Conservation (phyloP, 1,140 invertebrate genomes). For the Drosophila funebris region DNA sequence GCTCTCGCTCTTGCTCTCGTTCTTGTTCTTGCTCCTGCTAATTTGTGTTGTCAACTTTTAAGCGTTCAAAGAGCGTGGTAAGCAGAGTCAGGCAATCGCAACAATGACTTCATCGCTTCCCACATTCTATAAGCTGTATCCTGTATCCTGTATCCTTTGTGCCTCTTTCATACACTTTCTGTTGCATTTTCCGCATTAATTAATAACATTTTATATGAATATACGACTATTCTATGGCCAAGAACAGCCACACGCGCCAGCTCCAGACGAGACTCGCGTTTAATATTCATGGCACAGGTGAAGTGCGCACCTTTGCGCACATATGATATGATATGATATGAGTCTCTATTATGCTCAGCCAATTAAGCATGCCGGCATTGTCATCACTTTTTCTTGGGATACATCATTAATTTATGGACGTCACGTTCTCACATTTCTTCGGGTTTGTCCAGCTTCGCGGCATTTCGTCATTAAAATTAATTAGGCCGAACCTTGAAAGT, state of each 20-base stretch:
- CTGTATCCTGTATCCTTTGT: not conserved
- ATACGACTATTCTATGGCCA: constrained; percentile 50
- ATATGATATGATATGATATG: not conserved
- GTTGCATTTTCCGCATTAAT: constrained; percentile 54
- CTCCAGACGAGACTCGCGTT: constrained; percentile 26
- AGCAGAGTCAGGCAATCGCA: constrained; percentile 2
- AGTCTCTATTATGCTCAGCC: constrained; percentile 66
- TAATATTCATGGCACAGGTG: constrained; percentile 67
- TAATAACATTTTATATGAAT: constrained; percentile 57
- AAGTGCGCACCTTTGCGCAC: constrained; percentile 51
- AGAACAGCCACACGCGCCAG: constrained; percentile 58
- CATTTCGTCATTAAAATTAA: constrained; percentile 73
- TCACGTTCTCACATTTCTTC: constrained; percentile 67
- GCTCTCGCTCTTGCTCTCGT: constrained; percentile 3
- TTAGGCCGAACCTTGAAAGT: constrained; percentile 57
- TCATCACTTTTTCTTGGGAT: constrained; percentile 26
- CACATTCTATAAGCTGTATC: constrained; percentile 13
- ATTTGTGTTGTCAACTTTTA: no score
- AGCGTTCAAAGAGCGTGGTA: constrained; percentile 29
- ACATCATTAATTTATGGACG: constrained; percentile 64
- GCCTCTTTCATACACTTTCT: not conserved
- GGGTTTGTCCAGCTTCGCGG: constrained; percentile 25
- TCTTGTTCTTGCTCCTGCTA: not conserved
- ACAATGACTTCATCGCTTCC: constrained; percentile 39
- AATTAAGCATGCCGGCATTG: constrained; percentile 65